These are phyloP conservation scores for Synodontis membranacea DNA, from an alignment of 2,113 vertebrate species.

Conservation along the genomic window DNA sequence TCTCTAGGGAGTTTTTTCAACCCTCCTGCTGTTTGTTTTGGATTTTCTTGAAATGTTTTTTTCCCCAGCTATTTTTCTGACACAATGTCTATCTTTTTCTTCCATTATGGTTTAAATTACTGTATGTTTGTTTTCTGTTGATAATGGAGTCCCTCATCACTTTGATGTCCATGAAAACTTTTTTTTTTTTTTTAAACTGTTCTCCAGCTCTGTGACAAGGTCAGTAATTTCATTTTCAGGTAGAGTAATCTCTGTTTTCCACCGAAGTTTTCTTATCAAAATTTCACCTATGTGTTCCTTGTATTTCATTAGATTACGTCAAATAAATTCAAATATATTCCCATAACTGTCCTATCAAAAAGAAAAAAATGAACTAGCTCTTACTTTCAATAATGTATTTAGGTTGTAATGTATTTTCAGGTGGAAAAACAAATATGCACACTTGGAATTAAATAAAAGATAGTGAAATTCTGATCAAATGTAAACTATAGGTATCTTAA, in stretches of 20 bases:
- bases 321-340: too few species aligned
- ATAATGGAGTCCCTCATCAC: background rate
- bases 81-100: background rate
- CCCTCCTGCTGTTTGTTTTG: background rate
- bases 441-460: background rate
- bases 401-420: background rate
- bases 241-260: background rate
- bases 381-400: background rate
- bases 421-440: background rate
- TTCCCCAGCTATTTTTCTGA: background rate
- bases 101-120: background rate
- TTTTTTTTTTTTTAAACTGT: background rate
- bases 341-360: background rate
- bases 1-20: background rate
- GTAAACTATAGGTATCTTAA: background rate
- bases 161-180: background rate
- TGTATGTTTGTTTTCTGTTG: slow-evolving; percentile 1
- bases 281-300: background rate
- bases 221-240: background rate
- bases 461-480: background rate
- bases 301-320: background rate
- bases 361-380: background rate
- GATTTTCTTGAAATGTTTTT: background rate
- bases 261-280: background rate
- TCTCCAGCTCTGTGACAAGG: background rate